Evolutionary conservation across 2,113 vertebrate species (phyloP).

Genomic region (Xiphophorus couchianus): DNA sequence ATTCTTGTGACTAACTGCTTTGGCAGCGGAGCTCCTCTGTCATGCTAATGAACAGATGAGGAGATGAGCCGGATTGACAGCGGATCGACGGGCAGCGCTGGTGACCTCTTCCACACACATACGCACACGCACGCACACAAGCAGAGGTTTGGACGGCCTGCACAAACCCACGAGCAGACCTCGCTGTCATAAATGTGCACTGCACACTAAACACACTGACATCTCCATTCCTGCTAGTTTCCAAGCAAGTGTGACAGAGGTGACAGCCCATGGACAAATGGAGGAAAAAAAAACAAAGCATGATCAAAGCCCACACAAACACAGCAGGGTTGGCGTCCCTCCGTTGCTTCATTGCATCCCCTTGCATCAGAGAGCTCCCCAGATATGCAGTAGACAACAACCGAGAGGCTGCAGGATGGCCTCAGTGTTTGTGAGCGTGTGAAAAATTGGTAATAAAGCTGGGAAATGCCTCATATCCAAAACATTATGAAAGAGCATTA

Average conservation of each 20-base stretch:
- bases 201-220: constrained; percentile 29
- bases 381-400: constrained; percentile 70
- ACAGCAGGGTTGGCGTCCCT: constrained; percentile 74
- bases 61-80: constrained; percentile 73
- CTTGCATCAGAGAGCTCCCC: constrained; percentile 84
- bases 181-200: constrained; percentile 25
- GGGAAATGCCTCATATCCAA: constrained; percentile 10
- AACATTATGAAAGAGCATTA: constrained; percentile 11
- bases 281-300: constrained; percentile 25
- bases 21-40: constrained; percentile 78
- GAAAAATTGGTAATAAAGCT: constrained; percentile 14
- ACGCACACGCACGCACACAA: constrained; percentile 13
- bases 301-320: constrained; percentile 55
- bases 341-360: constrained; percentile 79
- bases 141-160: constrained; percentile 10
- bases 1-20: constrained; percentile 83
- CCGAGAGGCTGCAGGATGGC: constrained; percentile 47
- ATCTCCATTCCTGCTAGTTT: constrained; percentile 16
- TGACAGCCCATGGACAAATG: constrained; percentile 41
- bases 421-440: constrained; percentile 20
- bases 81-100: constrained; percentile 52
- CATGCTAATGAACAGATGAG: constrained; percentile 79
- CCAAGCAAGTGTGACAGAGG: constrained; percentile 50
- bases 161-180: constrained; percentile 12
- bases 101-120: constrained; percentile 20